Conservation (phyloP, 1,140 invertebrate species). For the Ceratina japonica region DNA sequence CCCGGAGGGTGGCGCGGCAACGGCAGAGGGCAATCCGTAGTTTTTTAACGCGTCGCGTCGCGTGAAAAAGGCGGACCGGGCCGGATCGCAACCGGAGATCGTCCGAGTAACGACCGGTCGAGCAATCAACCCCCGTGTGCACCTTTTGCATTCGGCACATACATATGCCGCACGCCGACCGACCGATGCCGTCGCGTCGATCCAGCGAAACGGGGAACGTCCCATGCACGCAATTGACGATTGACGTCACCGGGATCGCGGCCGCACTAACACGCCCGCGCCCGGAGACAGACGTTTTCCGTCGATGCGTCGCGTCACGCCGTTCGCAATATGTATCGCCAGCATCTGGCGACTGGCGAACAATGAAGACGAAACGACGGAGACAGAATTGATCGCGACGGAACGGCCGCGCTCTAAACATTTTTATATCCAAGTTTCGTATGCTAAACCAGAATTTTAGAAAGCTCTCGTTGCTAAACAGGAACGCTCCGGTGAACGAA, state of each 20-base stretch:
- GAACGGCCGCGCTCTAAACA: no score
- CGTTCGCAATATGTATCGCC: background rate
- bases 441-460: no score
- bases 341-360: background rate
- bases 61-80: conserved; percentile 28
- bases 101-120: conserved; percentile 27
- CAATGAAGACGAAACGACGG: background rate
- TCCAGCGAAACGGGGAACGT: conserved; percentile 13
- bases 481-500: no score
- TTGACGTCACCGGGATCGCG: conserved; percentile 20
- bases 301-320: background rate
- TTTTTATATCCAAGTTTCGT: no score
- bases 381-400: background rate
- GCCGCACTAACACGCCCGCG: background rate
- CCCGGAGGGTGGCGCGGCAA: background rate
- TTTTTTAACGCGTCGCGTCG: conserved; percentile 20
- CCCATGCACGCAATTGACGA: conserved; percentile 20
- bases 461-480: no score
- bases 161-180: no score
- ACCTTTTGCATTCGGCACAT: conserved; percentile 29
- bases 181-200: background rate
- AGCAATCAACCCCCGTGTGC: background rate
- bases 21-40: background rate
- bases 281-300: background rate
- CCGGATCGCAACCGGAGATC: conserved; percentile 19